These are phyloP conservation scores for Pachypanchax playfairii DNA, from an alignment of 2,113 vertebrate species.

Conservation along the genomic window DNA sequence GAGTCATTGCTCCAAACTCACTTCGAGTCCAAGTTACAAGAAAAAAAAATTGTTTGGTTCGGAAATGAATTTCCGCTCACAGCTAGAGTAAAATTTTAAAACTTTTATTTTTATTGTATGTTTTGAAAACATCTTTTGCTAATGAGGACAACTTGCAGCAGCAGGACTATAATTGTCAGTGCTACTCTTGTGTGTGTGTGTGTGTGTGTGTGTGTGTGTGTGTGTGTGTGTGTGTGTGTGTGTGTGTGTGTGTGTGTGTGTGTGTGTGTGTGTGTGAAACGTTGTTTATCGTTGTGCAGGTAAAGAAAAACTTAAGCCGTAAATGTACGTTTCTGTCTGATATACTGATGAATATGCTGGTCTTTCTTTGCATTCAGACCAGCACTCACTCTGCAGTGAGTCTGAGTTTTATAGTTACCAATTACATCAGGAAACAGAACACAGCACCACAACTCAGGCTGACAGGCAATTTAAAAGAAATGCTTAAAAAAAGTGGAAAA, in stretches of 20 bases:
- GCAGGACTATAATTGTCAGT: not conserved
- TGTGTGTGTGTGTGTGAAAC: not conserved
- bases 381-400: constrained; percentile 15
- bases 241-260: not conserved
- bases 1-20: constrained; percentile 9
- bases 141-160: constrained; percentile 2
- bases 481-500: constrained; percentile 42
- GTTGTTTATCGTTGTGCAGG: constrained; percentile 24
- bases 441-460: constrained; percentile 48
- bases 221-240: constrained; percentile 3
- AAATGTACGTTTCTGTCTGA: constrained; percentile 9
- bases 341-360: constrained; percentile 34
- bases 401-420: constrained; percentile 57
- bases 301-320: constrained; percentile 17
- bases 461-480: constrained; percentile 51
- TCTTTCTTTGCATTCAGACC: constrained; percentile 33
- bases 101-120: not conserved
- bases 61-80: not conserved
- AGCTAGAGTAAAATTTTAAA: not conserved
- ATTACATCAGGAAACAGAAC: constrained; percentile 49
- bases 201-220: not conserved
- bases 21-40: not conserved
- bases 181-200: not conserved
- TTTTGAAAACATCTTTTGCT: constrained; percentile 7
- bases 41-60: not conserved